Percentiles rank a stretch among this genome's conserved stretches.
phyloP scores from a whole-genome alignment of 1,140 invertebrate species.

The Drosophila willistoni region DNA sequence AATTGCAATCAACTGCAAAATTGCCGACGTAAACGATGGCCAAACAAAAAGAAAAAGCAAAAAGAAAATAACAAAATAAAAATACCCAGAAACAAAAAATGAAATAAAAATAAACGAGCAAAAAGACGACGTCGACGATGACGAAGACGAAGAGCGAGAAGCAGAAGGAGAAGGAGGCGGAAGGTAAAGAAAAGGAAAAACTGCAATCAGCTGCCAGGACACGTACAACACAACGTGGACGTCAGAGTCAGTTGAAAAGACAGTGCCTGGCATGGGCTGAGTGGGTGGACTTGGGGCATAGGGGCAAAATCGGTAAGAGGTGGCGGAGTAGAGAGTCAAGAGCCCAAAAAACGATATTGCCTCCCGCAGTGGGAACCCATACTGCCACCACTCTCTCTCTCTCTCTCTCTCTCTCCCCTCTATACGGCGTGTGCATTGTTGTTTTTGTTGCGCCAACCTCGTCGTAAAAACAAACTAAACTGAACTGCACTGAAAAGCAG shows the following conservation, averaged over 20 bases:
- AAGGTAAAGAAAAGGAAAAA: constrained; percentile 34
- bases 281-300: neutral
- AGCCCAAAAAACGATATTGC: constrained; percentile 55
- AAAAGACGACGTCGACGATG: neutral
- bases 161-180: neutral
- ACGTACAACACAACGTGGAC: constrained; percentile 68
- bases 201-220: constrained; percentile 75
- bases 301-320: constrained; percentile 4
- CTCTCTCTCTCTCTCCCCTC: neutral
- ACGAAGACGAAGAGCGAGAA: neutral
- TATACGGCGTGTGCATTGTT: constrained; percentile 42
- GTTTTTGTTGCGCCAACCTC: constrained; percentile 52
- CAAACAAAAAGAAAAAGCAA: constrained; percentile 46
- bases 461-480: constrained; percentile 73
- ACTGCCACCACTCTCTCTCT: neutral
- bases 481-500: constrained; percentile 59
- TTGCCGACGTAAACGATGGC: constrained; percentile 80
- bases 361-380: neutral
- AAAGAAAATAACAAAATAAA: constrained; percentile 32
- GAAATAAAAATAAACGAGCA: constrained; percentile 32
- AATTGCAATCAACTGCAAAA: constrained; percentile 83
- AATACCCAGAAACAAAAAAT: neutral
- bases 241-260: constrained; percentile 33
- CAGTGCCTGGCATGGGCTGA: neutral
- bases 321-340: constrained; percentile 56